phyloP scores from a whole-genome alignment of 1,140 invertebrate genomes.

The Trichonephila inaurata region DNA sequence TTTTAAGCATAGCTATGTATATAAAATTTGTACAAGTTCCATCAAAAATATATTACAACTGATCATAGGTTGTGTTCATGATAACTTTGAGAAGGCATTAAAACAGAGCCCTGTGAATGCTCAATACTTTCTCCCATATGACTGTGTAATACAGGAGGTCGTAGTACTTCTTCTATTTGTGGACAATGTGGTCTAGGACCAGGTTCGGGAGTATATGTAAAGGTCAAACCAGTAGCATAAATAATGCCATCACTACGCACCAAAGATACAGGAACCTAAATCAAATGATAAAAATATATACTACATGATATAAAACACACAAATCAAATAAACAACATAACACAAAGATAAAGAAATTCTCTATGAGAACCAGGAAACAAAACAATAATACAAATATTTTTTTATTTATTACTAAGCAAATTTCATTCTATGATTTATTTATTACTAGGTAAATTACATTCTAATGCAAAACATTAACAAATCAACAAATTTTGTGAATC shows the following conservation, averaged over 20 bases:
- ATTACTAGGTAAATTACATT: no score
- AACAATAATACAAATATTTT: no score
- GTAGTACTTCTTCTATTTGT: slow-evolving; percentile 92
- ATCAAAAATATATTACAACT: neutral
- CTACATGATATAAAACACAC: no score
- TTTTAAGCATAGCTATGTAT: neutral
- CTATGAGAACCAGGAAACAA: no score
- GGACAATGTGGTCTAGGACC: slow-evolving; percentile 91
- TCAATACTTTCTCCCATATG: slow-evolving; percentile 57
- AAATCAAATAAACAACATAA: no score
- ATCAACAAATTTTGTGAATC: no score
- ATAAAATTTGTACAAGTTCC: slow-evolving; percentile 37
- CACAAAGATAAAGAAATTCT: no score
- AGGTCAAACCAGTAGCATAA: slow-evolving; percentile 98
- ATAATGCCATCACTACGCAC: slow-evolving; percentile 99
- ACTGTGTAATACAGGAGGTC: slow-evolving; percentile 79
- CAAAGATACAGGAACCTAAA: slow-evolving; percentile 95
- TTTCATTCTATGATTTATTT: no score
- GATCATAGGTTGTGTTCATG: slow-evolving; percentile 69
- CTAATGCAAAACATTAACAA: no score
- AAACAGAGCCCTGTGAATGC: slow-evolving; percentile 49
- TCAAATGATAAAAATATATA: neutral
- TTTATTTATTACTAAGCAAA: no score
- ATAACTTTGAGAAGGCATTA: slow-evolving; percentile 72
- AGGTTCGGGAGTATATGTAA: slow-evolving; percentile 98